A percentile compares a stretch with the other conserved stretches of the same genome.
Conservation (phyloP, 2,113 vertebrate species). For the Stegastes partitus region DNA sequence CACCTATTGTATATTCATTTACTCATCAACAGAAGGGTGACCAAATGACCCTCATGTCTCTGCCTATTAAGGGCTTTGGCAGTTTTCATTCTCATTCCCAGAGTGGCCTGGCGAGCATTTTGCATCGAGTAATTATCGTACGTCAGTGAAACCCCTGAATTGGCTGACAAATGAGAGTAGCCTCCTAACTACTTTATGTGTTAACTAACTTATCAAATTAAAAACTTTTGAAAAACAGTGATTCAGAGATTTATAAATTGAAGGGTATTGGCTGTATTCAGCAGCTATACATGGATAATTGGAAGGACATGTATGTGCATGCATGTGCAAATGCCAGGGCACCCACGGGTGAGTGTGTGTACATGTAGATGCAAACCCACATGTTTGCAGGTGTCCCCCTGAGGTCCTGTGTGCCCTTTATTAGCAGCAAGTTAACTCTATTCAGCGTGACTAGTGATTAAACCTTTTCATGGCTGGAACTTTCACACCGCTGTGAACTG, state of each 20-base stretch:
- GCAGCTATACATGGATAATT: not conserved
- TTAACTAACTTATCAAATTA: conserved; percentile 19
- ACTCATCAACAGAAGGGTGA: conserved; percentile 14
- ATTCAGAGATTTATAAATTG: conserved; percentile 1
- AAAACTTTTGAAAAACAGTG: conserved; percentile 12
- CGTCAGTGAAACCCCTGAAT: conserved; percentile 44
- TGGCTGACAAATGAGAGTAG: conserved; percentile 20
- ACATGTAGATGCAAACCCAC: not conserved
- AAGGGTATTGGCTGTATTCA: conserved; percentile 4
- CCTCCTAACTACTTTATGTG: not conserved
- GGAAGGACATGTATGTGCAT: not conserved
- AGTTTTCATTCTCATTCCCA: conserved; percentile 18
- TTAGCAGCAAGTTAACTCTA: conserved; percentile 71
- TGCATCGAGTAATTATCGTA: conserved; percentile 43
- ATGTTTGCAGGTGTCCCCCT: conserved; percentile 11
- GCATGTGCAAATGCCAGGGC: not conserved
- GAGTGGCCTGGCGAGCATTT: conserved; percentile 4
- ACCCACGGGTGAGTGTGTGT: not conserved
- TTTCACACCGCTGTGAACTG: conserved; percentile 74
- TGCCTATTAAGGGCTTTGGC: conserved; percentile 36
- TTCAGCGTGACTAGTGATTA: conserved; percentile 75
- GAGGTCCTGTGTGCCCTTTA: conserved; percentile 58
- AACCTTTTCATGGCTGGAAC: conserved; percentile 73
- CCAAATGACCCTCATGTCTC: conserved; percentile 36
- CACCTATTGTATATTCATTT: conserved; percentile 16